Evolutionary conservation across 2,888 invertebrate genomes (phyloP).

Genomic region (Sarcophaga carnaria): DNA sequence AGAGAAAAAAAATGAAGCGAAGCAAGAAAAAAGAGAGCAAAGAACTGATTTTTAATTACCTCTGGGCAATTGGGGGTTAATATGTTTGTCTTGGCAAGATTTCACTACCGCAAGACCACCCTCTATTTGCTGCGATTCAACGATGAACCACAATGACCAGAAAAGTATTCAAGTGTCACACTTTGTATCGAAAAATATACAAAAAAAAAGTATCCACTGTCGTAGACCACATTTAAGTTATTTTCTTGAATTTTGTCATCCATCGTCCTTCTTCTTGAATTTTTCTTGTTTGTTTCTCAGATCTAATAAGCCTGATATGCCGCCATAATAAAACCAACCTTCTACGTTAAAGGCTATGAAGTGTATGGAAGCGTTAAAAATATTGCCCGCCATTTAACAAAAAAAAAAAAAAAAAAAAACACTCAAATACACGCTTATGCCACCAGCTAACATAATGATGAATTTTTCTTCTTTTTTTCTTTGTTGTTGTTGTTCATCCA

Average conservation of each 20-base stretch:
- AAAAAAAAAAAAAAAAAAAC: conserved; percentile 52
- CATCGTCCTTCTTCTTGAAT: conserved; percentile 2
- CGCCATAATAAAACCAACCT: conserved; percentile 59
- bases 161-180: conserved; percentile 62
- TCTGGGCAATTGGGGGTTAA: conserved; percentile 77
- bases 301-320: conserved; percentile 78
- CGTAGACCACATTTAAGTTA: conserved; percentile 34
- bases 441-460: conserved; percentile 70
- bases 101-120: conserved; percentile 25
- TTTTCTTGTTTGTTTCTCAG: conserved; percentile 35
- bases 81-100: conserved; percentile 73
- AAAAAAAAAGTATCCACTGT: conserved; percentile 43
- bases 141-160: conserved; percentile 58
- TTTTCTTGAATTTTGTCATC: conserved; percentile 32
- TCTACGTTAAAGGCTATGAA: conserved; percentile 18
- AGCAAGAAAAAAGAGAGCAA: conserved; percentile 53
- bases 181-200: conserved; percentile 28
- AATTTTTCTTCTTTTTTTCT: conserved; percentile 66
- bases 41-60: conserved; percentile 80
- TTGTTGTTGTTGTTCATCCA: not conserved
- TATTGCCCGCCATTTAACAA: conserved; percentile 79
- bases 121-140: not conserved
- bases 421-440: conserved; percentile 74
- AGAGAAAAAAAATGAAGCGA: conserved; percentile 23
- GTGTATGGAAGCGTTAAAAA: conserved; percentile 65